Evolutionary conservation across 2,888 invertebrate genomes (phyloP).

Genomic region (Drosophila anomalipes): DNA sequence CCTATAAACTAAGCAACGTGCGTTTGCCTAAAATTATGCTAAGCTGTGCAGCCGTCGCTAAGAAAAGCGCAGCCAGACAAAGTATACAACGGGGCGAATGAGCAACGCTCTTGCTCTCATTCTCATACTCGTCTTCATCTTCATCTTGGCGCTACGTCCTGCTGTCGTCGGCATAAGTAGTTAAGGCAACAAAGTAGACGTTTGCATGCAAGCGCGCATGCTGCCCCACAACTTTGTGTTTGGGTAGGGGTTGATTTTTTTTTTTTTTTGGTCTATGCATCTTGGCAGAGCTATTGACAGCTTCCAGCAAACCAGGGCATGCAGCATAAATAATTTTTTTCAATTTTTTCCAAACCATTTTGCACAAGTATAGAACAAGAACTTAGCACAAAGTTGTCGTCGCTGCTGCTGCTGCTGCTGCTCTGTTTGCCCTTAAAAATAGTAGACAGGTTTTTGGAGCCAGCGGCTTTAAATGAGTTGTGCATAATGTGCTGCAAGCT

Average conservation of each 20-base stretch:
- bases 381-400: slow-evolving; percentile 71
- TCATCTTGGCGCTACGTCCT: slow-evolving; percentile 40
- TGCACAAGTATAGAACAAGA: slow-evolving; percentile 57
- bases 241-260: slow-evolving; percentile 18
- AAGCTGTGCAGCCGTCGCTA: slow-evolving; percentile 66
- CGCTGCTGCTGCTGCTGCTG: slow-evolving; percentile 10
- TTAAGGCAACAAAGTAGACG: slow-evolving; percentile 78
- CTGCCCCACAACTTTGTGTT: slow-evolving; percentile 72
- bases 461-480: slow-evolving; percentile 76
- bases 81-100: slow-evolving; percentile 59
- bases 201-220: slow-evolving; percentile 81
- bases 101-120: slow-evolving; percentile 45
- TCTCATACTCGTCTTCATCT: slow-evolving; percentile 18
- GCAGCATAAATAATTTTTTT: slow-evolving; percentile 77
- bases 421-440: slow-evolving; percentile 16
- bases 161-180: slow-evolving; percentile 71
- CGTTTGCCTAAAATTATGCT: slow-evolving; percentile 81
- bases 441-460: slow-evolving; percentile 40
- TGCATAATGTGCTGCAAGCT: slow-evolving; percentile 61
- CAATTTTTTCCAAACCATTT: slow-evolving; percentile 76
- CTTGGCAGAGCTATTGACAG: slow-evolving; percentile 70
- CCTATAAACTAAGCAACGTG: slow-evolving; percentile 80
- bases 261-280: slow-evolving; percentile 16
- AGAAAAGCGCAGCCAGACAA: slow-evolving; percentile 71
- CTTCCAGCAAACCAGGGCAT: slow-evolving; percentile 59